Base-by-base conservation (phyloP, 2,113 vertebrate species). In the Oncorhynchus kisutch region DNA sequence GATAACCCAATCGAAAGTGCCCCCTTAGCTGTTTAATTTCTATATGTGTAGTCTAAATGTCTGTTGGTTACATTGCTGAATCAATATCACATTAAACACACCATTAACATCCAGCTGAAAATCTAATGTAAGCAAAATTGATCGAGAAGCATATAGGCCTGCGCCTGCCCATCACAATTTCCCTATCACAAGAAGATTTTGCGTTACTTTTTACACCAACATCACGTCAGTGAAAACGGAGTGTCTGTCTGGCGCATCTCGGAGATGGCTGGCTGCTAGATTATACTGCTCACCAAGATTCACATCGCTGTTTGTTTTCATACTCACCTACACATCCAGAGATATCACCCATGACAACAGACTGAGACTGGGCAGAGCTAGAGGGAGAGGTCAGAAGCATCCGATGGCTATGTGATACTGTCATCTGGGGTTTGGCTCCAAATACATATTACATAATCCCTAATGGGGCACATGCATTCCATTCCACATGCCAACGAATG, bases 381-480 rank as follows among this genome's bases (percentile, higher is more conserved):
- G 8, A 27, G 65, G 27, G 65, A 16, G 27, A 6, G 67, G n/a
- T 18, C 27, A 29, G 59, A 62, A 8, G 9, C 71, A 18, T 25
- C 68, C 0, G 57, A 70, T 14, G 8, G 27, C 76, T 79, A 70
- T 3, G 27, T 27, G 82, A 82, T 76, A 45, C 59, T 73, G 67
- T 81, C 71, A 70, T 74, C 29, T 60, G 48, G 72, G 71, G 65
- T 84, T 82, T 75, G 84, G 73, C 84, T 67, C 2, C 16, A n/a
- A 48, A 75, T 72, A 29, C 22, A 3, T 68, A 76, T 87, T 80
- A 80, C 79, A 84, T 86, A 86, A 86, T 45, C 57, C 0, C 18
- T 81, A 57, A 79, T 18, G 62, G 48, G 34, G 6, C 34, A 34
- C 34, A 34, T 7, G 34, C 34, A 34, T 34, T 34, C 34, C 34